A percentile compares a stretch with the other conserved stretches of the same genome.
Evolutionary conservation across 2,888 invertebrate species (phyloP).

Genomic region (Falcaria lacertinaria): DNA sequence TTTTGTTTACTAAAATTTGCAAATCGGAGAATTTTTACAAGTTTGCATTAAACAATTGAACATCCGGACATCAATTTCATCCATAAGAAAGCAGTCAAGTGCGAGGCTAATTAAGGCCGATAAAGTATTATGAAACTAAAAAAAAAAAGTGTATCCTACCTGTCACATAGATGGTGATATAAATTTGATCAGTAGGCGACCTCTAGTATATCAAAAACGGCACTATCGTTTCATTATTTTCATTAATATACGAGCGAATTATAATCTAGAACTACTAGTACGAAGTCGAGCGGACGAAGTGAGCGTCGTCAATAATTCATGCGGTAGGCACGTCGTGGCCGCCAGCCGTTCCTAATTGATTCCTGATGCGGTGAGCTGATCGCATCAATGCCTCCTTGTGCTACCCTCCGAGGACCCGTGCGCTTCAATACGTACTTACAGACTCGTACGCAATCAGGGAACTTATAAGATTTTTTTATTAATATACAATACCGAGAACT

Average conservation of each 20-base stretch:
- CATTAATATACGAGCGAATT: slow-evolving; percentile 29
- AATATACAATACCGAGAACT: slow-evolving; percentile 21
- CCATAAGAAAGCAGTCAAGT: no score
- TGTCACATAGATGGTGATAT: no score
- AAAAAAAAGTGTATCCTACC: no score
- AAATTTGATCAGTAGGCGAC: no score
- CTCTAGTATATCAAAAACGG: no score
- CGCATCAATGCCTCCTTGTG: slow-evolving; percentile 75
- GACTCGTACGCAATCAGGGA: slow-evolving; percentile 43
- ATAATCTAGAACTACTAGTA: slow-evolving; percentile 47
- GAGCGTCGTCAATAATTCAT: slow-evolving; percentile 74
- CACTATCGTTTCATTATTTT: no score
- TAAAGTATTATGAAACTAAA: no score
- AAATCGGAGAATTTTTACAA: no score
- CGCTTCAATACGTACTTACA: slow-evolving; percentile 72
- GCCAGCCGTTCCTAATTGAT: slow-evolving; percentile 76
- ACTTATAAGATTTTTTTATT: slow-evolving; percentile 42
- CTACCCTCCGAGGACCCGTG: slow-evolving; percentile 62
- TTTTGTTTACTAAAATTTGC: slow-evolving; percentile 27
- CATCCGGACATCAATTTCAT: no score
- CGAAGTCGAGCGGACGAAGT: slow-evolving; percentile 37
- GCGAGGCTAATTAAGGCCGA: no score
- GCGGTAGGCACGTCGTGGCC: slow-evolving; percentile 72
- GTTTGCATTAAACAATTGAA: no score
- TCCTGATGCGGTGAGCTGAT: slow-evolving; percentile 74